Evolutionary conservation across 2,888 invertebrate species (phyloP).

Genomic region (Synanthedon andrenaeformis): DNA sequence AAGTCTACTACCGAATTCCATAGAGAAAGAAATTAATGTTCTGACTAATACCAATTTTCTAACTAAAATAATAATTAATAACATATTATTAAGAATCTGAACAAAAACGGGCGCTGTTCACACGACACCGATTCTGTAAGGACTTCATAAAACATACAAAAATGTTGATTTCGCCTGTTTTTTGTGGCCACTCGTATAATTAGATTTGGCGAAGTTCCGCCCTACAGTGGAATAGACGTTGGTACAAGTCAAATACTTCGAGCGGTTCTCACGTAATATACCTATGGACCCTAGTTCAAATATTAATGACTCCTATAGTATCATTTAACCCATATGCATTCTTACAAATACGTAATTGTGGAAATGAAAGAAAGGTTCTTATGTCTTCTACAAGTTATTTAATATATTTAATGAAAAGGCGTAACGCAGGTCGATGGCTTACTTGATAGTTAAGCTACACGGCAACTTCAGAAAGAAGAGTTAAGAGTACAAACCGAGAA

Average conservation of each 20-base stretch:
- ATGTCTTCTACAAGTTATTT: no score
- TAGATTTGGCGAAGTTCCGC: constrained; percentile 63
- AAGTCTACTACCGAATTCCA: neutral
- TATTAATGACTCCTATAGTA: no score
- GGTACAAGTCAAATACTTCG: neutral
- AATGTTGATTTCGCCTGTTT: constrained; percentile 34
- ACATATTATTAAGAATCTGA: neutral
- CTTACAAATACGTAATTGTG: no score
- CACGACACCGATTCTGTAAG: constrained; percentile 22
- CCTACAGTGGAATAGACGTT: constrained; percentile 26
- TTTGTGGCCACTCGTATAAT: constrained; percentile 51
- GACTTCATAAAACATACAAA: constrained; percentile 41
- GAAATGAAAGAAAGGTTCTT: no score
- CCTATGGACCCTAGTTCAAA: no score
- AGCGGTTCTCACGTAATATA: no score
- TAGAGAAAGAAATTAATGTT: neutral
- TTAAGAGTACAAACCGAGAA: no score
- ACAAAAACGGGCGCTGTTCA: constrained; percentile 17
- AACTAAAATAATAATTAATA: neutral
- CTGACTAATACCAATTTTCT: neutral
- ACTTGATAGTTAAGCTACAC: no score
- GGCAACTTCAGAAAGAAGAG: no score
- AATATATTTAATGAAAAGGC: no score
- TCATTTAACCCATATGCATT: no score
- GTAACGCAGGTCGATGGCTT: no score